Evolutionary conservation across 2,888 invertebrate genomes (phyloP).

Genomic region (Podabrus alpinus): DNA sequence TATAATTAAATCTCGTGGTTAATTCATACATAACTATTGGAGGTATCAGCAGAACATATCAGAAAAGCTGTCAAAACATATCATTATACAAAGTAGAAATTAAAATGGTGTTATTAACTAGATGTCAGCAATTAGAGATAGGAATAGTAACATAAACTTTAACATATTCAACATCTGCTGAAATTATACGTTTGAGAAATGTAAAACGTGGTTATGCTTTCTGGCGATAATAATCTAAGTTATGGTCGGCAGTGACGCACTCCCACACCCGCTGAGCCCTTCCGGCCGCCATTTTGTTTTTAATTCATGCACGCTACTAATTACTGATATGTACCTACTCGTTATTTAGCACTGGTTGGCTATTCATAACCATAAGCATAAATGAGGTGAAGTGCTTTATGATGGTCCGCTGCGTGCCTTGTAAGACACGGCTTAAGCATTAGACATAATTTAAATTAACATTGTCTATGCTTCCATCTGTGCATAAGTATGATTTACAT

Average conservation of each 20-base stretch:
- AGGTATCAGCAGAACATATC: conserved; percentile 32
- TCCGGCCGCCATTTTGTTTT: conserved; percentile 54
- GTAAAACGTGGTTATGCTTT: conserved; percentile 51
- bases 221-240: conserved; percentile 53
- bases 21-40: conserved; percentile 14
- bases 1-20: not conserved
- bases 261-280: conserved; percentile 54
- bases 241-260: conserved; percentile 54
- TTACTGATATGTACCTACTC: conserved; percentile 40
- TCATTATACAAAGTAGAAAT: conserved; percentile 42
- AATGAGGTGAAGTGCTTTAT: conserved; percentile 32
- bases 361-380: conserved; percentile 32
- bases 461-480: conserved; percentile 31
- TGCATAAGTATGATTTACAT: conserved; percentile 41
- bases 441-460: conserved; percentile 39
- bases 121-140: conserved; percentile 49
- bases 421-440: conserved; percentile 44
- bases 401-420: conserved; percentile 37
- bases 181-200: conserved; percentile 53
- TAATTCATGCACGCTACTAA: conserved; percentile 47
- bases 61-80: conserved; percentile 48
- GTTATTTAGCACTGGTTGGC: conserved; percentile 36
- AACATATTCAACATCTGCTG: conserved; percentile 54
- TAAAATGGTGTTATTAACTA: conserved; percentile 50
- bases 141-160: conserved; percentile 44